Percentiles rank a stretch among this genome's conserved stretches.
phyloP scores from a whole-genome alignment of 2,113 vertebrate species.

The mouse (Mus musculus) region DNA sequence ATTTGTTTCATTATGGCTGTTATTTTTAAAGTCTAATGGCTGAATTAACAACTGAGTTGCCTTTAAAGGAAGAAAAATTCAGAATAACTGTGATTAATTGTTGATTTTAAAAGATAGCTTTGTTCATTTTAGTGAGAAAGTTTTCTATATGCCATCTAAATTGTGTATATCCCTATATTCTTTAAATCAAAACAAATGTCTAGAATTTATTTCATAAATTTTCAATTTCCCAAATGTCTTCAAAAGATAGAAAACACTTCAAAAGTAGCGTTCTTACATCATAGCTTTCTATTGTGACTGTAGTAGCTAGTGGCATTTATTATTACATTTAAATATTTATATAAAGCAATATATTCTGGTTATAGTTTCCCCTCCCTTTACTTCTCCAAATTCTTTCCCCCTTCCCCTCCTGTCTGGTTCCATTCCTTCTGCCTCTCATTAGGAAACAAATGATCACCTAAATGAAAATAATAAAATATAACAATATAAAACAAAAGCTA shows the following conservation, averaged over 20 bases:
- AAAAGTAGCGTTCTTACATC: not conserved
- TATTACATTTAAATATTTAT: not conserved
- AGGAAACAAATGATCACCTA: not conserved
- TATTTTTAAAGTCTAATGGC: not conserved
- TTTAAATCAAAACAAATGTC: not conserved
- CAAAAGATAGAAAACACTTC: not conserved
- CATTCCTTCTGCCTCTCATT: not conserved
- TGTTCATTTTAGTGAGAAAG: not conserved
- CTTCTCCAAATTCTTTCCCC: not conserved
- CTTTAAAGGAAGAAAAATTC: conserved; percentile 9
- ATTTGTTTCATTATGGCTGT: not conserved
- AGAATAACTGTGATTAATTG: not conserved
- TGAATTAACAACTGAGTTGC: not conserved
- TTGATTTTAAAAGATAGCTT: not conserved
- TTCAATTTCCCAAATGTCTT: not conserved
- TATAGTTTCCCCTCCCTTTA: not conserved
- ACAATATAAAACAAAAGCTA: not conserved
- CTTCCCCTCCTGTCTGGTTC: not conserved
- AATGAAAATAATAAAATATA: not conserved
- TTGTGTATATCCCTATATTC: not conserved
- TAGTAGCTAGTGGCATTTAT: not conserved
- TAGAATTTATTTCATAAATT: not conserved
- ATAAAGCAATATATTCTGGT: not conserved
- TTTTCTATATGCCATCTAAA: not conserved
- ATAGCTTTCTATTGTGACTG: not conserved